Conservation (phyloP, 2,888 invertebrate genomes). For the Drosophila mimica region DNA sequence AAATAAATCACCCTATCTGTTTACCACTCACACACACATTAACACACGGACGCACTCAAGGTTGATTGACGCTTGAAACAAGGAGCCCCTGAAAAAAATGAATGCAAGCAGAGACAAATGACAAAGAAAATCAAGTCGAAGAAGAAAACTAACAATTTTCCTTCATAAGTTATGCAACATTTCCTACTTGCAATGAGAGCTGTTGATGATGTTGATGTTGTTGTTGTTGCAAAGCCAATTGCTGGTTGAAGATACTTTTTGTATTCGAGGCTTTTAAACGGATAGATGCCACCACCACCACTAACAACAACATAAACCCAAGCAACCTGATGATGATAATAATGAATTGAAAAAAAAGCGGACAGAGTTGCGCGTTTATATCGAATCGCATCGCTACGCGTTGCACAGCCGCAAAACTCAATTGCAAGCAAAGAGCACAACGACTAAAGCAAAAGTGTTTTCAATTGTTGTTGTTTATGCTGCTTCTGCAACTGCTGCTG, state of each 20-base stretch:
- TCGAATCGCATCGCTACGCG: conserved; percentile 5
- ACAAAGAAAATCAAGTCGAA: conserved; percentile 37
- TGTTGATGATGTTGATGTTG: conserved; percentile 27
- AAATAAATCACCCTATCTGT: background rate
- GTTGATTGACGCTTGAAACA: conserved; percentile 26
- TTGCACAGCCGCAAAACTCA: conserved; percentile 52
- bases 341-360: conserved; percentile 44
- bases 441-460: conserved; percentile 52
- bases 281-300: conserved; percentile 42
- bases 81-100: conserved; percentile 20
- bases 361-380: conserved; percentile 38
- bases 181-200: conserved; percentile 67
- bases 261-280: conserved; percentile 29
- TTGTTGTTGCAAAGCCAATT: conserved; percentile 16
- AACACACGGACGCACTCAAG: conserved; percentile 36
- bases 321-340: conserved; percentile 33
- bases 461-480: conserved; percentile 34
- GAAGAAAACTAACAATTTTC: conserved; percentile 66
- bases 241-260: background rate
- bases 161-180: conserved; percentile 78
- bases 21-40: background rate
- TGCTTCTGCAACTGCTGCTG: conserved; percentile 28
- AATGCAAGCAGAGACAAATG: conserved; percentile 41
- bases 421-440: conserved; percentile 33
- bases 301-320: conserved; percentile 9